Evolutionary conservation across 2,797 vertebrate genomes (phyloP).

Genomic region (Acanthurus leucopareius): DNA sequence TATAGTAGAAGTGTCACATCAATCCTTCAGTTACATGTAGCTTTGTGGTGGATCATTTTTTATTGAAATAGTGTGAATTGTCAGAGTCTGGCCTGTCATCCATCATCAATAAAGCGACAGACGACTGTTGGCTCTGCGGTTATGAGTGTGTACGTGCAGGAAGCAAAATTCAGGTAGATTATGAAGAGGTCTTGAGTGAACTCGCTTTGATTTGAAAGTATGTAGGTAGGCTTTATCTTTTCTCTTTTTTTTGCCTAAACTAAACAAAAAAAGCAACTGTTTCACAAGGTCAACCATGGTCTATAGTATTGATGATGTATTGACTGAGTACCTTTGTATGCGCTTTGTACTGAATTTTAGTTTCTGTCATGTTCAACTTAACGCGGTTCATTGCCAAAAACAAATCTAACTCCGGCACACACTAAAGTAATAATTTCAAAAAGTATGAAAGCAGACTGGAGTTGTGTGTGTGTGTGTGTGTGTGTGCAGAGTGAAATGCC

Average conservation of each 20-base stretch:
- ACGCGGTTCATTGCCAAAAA: background rate
- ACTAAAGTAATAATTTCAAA: background rate
- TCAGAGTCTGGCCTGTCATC: constrained; percentile 7
- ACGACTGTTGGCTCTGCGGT: background rate
- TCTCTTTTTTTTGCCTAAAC: too few species aligned
- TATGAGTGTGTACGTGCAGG: background rate
- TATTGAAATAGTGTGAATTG: constrained; percentile 9
- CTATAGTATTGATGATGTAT: background rate
- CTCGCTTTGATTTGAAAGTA: background rate
- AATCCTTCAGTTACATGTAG: constrained; percentile 21
- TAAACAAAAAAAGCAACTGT: too few species aligned
- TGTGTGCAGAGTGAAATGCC: background rate
- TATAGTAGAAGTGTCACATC: constrained; percentile 25
- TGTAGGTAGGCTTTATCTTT: too few species aligned
- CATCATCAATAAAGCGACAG: background rate
- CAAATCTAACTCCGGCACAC: background rate
- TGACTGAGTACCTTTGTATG: background rate
- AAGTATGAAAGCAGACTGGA: background rate
- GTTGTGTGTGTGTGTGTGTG: background rate
- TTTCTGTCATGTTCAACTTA: background rate
- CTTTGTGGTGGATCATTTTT: constrained; percentile 33
- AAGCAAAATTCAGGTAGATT: background rate
- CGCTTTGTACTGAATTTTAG: background rate
- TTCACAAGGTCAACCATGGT: too few species aligned
- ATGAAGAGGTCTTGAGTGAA: background rate